Percentiles rank a stretch among this genome's conserved stretches.
These are phyloP conservation scores for Seira sanloemensis DNA, from an alignment of 2,888 invertebrate species.

Conservation along the genomic window DNA sequence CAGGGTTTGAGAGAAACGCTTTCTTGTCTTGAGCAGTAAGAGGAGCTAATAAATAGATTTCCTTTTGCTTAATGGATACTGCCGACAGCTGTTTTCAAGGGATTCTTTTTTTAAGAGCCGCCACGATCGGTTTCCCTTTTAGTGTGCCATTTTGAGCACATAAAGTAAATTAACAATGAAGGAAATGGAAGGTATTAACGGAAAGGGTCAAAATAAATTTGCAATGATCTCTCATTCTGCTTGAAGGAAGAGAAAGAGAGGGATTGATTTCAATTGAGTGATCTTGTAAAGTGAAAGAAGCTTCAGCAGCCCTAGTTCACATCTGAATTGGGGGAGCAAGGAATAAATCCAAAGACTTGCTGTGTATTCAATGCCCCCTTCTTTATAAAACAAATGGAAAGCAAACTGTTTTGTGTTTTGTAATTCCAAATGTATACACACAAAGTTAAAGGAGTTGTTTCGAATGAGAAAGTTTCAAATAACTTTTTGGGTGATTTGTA, in stretches of 20 bases:
- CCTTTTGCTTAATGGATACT: constrained; percentile 29
- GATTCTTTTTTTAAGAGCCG: constrained; percentile 25
- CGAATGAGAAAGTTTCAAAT: no score
- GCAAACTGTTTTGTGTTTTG: no score
- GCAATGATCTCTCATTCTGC: constrained; percentile 27
- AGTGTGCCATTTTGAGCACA: constrained; percentile 2
- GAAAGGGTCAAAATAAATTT: constrained; percentile 39
- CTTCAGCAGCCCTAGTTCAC: no score
- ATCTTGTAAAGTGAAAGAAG: constrained; percentile 19
- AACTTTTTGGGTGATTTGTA: no score
- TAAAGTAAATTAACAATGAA: constrained; percentile 41
- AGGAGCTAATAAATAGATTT: constrained; percentile 37
- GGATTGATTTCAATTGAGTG: background rate
- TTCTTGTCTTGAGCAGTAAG: background rate
- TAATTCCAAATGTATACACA: no score
- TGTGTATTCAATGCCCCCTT: no score
- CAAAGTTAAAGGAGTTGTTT: no score
- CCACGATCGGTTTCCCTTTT: constrained; percentile 5
- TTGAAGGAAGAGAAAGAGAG: constrained; percentile 1
- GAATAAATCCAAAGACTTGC: no score
- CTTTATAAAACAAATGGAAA: no score
- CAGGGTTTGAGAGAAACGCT: background rate
- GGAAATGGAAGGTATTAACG: constrained; percentile 32
- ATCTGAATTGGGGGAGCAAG: no score
- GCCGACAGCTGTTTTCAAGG: constrained; percentile 29